Evolutionary conservation across 2,113 vertebrate species (phyloP).

Genomic region (Pipra filicauda): DNA sequence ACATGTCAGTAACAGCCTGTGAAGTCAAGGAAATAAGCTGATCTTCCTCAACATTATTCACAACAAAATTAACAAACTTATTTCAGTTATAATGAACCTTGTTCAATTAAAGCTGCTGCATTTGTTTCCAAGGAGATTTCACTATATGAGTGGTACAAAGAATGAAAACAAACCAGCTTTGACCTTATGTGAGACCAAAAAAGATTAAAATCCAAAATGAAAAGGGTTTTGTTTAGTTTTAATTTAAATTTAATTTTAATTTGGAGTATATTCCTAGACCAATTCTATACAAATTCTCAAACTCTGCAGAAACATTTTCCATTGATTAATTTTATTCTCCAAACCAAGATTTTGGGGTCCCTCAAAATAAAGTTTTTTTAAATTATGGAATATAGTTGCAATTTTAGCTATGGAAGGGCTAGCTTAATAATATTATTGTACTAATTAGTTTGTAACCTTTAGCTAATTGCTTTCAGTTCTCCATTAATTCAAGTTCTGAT

Average conservation of each 20-base stretch:
- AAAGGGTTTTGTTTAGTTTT: accelerated
- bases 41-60: not conserved
- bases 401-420: not conserved
- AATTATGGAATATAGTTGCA: not conserved
- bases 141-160: not conserved
- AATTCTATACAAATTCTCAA: not conserved
- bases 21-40: not conserved
- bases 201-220: not conserved
- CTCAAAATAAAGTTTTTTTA: not conserved
- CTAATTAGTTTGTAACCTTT: constrained; percentile 62
- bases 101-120: not conserved
- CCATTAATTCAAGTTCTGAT: constrained; percentile 52
- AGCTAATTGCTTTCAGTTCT: constrained; percentile 53
- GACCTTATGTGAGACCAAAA: not conserved
- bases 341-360: not conserved
- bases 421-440: constrained; percentile 50
- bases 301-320: not conserved
- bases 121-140: constrained; percentile 18
- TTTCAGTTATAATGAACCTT: not conserved
- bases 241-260: not conserved
- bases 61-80: not conserved
- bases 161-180: not conserved
- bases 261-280: not conserved
- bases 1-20: accelerated
- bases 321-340: not conserved